Conservation (phyloP, 2,888 invertebrate species). For the Leucophenga montana region DNA sequence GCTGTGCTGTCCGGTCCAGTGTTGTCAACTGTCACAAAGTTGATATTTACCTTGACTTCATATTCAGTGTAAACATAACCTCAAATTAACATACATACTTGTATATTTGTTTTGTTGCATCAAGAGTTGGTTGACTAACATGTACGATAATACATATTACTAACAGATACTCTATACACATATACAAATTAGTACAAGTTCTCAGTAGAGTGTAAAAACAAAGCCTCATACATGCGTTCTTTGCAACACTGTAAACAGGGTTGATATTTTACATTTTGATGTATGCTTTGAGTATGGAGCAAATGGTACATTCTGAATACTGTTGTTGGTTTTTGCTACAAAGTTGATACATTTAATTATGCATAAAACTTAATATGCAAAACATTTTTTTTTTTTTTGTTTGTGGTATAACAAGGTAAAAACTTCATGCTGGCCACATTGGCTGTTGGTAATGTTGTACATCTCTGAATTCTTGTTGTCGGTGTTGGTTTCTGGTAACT, state of each 20-base stretch:
- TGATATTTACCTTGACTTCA: conserved; percentile 5
- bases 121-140: not conserved
- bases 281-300: not conserved
- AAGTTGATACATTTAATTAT: conserved; percentile 55
- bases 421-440: not conserved
- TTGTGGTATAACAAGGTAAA: not conserved
- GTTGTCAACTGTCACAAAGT: not conserved
- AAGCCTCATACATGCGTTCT: not conserved
- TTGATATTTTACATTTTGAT: not conserved
- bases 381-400: conserved; percentile 7
- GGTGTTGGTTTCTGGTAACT: conserved; percentile 9
- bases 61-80: conserved; percentile 56
- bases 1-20: not conserved
- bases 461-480: not conserved
- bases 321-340: not conserved
- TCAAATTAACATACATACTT: conserved; percentile 60
- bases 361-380: conserved; percentile 50
- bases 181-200: conserved; percentile 23
- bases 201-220: conserved; percentile 15
- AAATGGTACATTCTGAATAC: not conserved
- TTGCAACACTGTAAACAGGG: conserved; percentile 18
- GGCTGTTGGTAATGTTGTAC: conserved; percentile 30
- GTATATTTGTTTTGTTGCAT: conserved; percentile 50
- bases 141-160: conserved; percentile 8
- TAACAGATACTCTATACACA: not conserved